Evolutionary conservation across 2,888 invertebrate species (phyloP).

Genomic region (Drosophila helvetica): DNA sequence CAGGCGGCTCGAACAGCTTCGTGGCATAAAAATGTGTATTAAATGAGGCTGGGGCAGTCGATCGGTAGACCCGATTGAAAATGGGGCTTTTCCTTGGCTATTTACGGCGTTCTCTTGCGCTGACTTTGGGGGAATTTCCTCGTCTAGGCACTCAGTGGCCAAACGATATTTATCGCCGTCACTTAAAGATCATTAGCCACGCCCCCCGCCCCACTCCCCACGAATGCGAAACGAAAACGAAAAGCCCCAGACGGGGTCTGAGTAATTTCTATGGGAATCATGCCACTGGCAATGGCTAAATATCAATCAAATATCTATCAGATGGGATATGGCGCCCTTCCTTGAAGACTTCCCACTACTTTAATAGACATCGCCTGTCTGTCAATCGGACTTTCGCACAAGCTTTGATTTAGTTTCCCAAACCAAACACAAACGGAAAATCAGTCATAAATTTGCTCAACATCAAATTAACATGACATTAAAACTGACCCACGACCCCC

Average conservation of each 20-base stretch:
- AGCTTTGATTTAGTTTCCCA: not conserved
- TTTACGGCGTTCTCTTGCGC: constrained; percentile 28
- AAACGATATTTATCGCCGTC: constrained; percentile 56
- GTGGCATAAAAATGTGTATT: constrained; percentile 42
- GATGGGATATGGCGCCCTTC: no score
- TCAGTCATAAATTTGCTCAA: constrained; percentile 41
- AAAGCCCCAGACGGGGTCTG: constrained; percentile 3
- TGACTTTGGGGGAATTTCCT: constrained; percentile 16
- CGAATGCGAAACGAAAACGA: not conserved
- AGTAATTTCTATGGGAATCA: constrained; percentile 14
- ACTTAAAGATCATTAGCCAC: constrained; percentile 46
- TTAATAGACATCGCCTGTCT: no score
- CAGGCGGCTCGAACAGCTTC: constrained; percentile 9
- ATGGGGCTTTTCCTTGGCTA: constrained; percentile 20
- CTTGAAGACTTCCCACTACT: no score
- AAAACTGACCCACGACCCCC: constrained; percentile 51
- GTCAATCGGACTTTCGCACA: not conserved
- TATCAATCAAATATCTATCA: not conserved
- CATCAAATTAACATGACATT: constrained; percentile 68
- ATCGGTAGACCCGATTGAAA: not conserved
- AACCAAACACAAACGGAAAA: not conserved
- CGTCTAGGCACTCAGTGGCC: constrained; percentile 33
- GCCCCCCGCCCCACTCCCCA: constrained; percentile 4
- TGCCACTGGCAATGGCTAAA: not conserved
- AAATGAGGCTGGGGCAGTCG: constrained; percentile 5